Evolutionary conservation across 2,797 vertebrate species (phyloP).

Genomic region (Kryptolebias ocellatus): DNA sequence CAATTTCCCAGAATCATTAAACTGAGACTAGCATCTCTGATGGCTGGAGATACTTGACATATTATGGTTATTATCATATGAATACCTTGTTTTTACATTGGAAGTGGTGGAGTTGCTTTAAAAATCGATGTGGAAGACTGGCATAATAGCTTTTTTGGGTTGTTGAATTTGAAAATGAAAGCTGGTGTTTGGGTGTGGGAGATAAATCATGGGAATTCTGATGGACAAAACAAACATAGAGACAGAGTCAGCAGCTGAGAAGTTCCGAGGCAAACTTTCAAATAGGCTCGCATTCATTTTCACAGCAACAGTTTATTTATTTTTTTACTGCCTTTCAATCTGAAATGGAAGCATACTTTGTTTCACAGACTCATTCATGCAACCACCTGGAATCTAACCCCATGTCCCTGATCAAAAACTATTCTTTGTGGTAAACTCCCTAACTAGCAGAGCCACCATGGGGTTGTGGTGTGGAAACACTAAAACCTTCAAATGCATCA

Average conservation of each 20-base stretch:
- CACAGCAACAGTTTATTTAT: conserved; percentile 32
- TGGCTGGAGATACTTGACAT: conserved; percentile 81
- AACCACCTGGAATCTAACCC: conserved; percentile 57
- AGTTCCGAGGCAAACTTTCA: conserved; percentile 53
- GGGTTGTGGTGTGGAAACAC: conserved; percentile 65
- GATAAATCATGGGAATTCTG: conserved; percentile 64
- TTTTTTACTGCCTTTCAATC: conserved; percentile 55
- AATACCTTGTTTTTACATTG: conserved; percentile 79
- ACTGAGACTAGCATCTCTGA: conserved; percentile 83
- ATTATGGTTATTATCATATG: conserved; percentile 82
- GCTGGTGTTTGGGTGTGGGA: conserved; percentile 55
- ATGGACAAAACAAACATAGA: conserved; percentile 62
- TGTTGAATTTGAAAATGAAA: conserved; percentile 66
- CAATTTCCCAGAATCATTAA: conserved; percentile 85
- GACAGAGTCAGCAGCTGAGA: conserved; percentile 34
- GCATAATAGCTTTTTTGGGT: conserved; percentile 72
- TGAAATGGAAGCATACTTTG: conserved; percentile 47
- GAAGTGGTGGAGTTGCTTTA: conserved; percentile 69
- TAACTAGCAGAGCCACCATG: conserved; percentile 44
- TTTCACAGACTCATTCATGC: conserved; percentile 52
- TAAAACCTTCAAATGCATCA: conserved; percentile 77
- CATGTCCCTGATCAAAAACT: conserved; percentile 47
- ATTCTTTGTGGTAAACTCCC: conserved; percentile 59
- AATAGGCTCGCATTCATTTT: conserved; percentile 34
- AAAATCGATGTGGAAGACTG: conserved; percentile 78